phyloP scores from a whole-genome alignment of 2,888 invertebrate genomes.

The Drosophila infuscata region DNA sequence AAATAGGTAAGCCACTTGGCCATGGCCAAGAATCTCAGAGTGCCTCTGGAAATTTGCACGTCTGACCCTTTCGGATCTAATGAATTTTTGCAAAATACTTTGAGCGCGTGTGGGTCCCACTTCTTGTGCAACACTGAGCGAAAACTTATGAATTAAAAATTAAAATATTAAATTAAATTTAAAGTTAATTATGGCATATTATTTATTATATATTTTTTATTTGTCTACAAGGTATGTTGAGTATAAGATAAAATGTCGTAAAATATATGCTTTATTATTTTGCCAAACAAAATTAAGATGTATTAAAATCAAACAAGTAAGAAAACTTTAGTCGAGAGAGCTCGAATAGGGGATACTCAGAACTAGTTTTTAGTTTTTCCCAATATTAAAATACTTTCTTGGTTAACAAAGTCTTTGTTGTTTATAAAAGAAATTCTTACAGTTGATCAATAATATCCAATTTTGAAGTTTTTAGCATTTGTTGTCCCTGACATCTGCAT shows the following conservation, averaged over 20 bases:
- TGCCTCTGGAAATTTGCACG: constrained; percentile 58
- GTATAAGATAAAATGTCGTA: not conserved
- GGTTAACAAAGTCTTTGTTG: not conserved
- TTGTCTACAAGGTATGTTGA: not conserved
- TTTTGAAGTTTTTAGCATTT: not conserved
- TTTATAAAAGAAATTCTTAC: too few relatives aligned
- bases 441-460: too few relatives aligned
- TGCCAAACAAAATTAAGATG: not conserved
- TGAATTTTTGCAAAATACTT: constrained; percentile 56
- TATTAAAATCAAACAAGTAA: not conserved
- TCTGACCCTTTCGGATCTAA: constrained; percentile 72
- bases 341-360: accelerated
- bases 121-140: constrained; percentile 56
- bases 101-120: constrained; percentile 25
- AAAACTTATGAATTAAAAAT: constrained; percentile 16
- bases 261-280: not conserved
- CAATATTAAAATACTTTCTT: not conserved
- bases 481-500: not conserved
- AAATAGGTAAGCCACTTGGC: constrained; percentile 3
- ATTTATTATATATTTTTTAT: not conserved
- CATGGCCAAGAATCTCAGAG: constrained; percentile 36
- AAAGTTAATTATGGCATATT: not conserved
- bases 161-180: not conserved
- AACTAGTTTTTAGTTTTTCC: not conserved
- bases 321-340: not conserved